phyloP scores from a whole-genome alignment of 1,140 invertebrate species.

The Drosophila malerkotliana region DNA sequence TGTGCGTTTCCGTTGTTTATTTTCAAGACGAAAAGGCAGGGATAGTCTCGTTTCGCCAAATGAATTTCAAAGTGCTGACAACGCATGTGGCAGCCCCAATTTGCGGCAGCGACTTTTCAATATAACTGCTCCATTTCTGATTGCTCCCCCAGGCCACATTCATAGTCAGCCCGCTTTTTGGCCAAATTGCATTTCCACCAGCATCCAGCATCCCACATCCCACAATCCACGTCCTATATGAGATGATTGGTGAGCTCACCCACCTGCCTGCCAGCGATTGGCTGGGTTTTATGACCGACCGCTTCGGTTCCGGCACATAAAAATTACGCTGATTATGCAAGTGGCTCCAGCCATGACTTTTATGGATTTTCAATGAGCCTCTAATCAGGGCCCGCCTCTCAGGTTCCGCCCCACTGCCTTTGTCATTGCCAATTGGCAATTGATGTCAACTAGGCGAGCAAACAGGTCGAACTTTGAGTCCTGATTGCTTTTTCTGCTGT shows the following conservation, averaged over 20 bases:
- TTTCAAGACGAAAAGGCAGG: conserved; percentile 21
- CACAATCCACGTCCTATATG: neutral
- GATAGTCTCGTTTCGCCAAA: conserved; percentile 48
- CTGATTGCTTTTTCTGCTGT: conserved; percentile 52
- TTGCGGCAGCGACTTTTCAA: conserved; percentile 55
- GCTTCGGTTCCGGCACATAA: conserved; percentile 25
- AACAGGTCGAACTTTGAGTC: conserved; percentile 44
- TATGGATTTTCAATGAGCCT: conserved; percentile 68
- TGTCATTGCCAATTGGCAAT: conserved; percentile 57
- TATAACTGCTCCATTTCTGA: conserved; percentile 61
- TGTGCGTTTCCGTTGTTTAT: conserved; percentile 57
- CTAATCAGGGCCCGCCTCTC: conserved; percentile 51
- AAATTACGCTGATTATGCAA: conserved; percentile 67
- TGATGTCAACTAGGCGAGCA: conserved; percentile 52
- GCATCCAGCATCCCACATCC: neutral
- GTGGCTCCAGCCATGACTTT: conserved; percentile 40
- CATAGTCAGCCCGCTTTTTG: conserved; percentile 48
- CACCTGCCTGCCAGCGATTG: conserved; percentile 28
- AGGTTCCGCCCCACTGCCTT: conserved; percentile 21
- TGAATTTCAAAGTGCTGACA: conserved; percentile 78
- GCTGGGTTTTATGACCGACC: conserved; percentile 42
- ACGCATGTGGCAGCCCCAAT: conserved; percentile 22
- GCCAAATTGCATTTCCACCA: conserved; percentile 66
- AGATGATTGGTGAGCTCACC: conserved; percentile 34
- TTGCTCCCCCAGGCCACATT: conserved; percentile 75